These are phyloP conservation scores for Nesoenas mayeri DNA, from an alignment of 2,113 vertebrate species.

Conservation along the genomic window DNA sequence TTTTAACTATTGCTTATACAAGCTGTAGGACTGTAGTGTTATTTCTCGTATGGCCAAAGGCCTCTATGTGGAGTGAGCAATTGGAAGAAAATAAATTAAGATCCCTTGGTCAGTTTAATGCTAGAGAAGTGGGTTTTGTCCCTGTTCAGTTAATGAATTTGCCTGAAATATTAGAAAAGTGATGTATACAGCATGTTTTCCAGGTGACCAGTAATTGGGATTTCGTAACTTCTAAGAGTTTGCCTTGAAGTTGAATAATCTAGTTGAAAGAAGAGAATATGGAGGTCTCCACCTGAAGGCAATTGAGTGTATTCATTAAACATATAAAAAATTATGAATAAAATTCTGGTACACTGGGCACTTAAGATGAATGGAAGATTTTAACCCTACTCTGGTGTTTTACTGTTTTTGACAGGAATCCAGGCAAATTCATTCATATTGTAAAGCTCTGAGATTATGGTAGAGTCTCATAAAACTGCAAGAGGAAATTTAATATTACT, in stretches of 20 bases:
- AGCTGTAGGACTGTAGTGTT: not conserved
- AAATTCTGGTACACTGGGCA: not conserved
- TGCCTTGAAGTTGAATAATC: not conserved
- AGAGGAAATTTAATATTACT: not conserved
- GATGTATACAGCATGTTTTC: not conserved
- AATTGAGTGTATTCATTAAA: not conserved
- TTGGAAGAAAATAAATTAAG: not conserved
- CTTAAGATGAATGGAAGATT: not conserved
- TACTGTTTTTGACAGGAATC: not conserved
- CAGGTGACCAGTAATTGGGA: not conserved
- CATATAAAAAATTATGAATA: not conserved
- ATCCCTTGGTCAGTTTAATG: not conserved
- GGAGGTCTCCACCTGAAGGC: not conserved
- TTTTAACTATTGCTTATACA: not conserved
- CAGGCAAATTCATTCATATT: not conserved
- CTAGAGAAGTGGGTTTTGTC: not conserved
- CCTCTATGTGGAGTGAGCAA: not conserved
- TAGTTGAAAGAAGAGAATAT: not conserved
- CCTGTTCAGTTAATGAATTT: not conserved
- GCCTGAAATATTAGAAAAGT: not conserved
- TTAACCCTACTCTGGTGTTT: not conserved
- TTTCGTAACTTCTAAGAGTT: not conserved
- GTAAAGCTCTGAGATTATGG: not conserved
- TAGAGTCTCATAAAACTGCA: not conserved
- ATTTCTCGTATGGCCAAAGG: not conserved